A percentile compares a stretch with the other conserved stretches of the same genome.
Evolutionary conservation across 2,797 vertebrate genomes (phyloP).

Genomic region (Margarornis squamiger): DNA sequence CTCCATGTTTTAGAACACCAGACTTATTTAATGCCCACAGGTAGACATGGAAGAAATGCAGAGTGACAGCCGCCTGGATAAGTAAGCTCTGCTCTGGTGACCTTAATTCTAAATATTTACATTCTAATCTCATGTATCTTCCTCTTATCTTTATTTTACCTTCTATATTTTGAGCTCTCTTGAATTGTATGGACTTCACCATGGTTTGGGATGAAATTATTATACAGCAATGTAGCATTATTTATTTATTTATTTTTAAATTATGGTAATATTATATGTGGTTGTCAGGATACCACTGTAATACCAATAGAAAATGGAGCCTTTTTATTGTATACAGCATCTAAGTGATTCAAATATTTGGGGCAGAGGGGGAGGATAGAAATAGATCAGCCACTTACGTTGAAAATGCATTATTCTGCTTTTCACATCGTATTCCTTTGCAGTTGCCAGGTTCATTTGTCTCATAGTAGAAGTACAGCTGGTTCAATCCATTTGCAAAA

Average conservation of each 20-base stretch:
- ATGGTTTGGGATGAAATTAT: background rate
- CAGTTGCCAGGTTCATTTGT: conserved; percentile 75
- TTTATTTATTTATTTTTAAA: background rate
- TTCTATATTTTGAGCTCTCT: background rate
- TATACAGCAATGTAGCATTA: background rate
- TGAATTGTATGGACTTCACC: background rate
- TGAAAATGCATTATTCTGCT: conserved; percentile 96
- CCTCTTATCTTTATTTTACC: background rate
- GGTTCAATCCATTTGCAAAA: conserved; percentile 97
- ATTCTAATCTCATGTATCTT: background rate
- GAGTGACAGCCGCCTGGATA: background rate
- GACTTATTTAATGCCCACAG: background rate
- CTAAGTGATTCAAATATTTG: background rate
- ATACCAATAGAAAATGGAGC: background rate
- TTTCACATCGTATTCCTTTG: conserved; percentile 89
- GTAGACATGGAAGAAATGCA: background rate
- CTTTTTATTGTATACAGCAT: background rate
- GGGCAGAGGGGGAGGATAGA: background rate
- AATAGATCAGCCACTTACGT: conserved; percentile 82
- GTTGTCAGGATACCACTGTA: background rate
- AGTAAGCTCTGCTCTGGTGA: background rate
- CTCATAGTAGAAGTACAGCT: conserved; percentile 95
- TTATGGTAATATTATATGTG: background rate
- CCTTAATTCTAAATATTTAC: background rate
- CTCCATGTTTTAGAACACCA: background rate